Percentiles rank a stretch among this genome's conserved stretches.
Evolutionary conservation across 2,797 vertebrate species (phyloP).

Genomic region (Gymnothorax javanicus): DNA sequence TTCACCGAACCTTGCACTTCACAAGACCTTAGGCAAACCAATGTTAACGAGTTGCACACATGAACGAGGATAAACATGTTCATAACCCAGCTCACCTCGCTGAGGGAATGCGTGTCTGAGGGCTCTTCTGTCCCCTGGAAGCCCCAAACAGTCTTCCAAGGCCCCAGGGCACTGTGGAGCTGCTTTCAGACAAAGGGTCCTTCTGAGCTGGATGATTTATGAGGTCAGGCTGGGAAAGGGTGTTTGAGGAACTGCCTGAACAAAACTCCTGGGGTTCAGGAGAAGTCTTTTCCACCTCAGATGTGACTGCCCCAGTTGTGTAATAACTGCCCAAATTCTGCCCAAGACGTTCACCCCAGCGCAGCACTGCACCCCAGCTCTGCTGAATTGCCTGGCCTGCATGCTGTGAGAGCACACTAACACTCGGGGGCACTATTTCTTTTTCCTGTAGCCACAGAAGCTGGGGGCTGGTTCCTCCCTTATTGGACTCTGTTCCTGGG

Average conservation of each 20-base stretch:
- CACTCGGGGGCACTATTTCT: constrained; percentile 63
- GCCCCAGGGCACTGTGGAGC: constrained; percentile 55
- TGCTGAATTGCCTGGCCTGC: constrained; percentile 83
- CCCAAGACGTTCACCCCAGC: constrained; percentile 80
- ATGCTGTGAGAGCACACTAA: constrained; percentile 69
- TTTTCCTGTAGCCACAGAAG: constrained; percentile 75
- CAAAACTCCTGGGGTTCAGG: constrained; percentile 46
- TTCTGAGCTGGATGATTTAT: constrained; percentile 51
- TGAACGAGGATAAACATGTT: background rate
- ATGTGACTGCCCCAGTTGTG: constrained; percentile 41
- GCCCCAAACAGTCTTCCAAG: constrained; percentile 71
- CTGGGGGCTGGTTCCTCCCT: constrained; percentile 67
- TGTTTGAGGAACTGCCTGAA: background rate
- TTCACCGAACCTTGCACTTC: background rate
- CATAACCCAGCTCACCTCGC: constrained; percentile 62
- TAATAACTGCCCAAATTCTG: constrained; percentile 73
- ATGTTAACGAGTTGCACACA: background rate
- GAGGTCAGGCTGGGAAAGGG: constrained; percentile 39
- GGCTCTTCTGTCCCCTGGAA: constrained; percentile 58
- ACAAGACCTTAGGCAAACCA: background rate
- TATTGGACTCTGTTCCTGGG: constrained; percentile 37
- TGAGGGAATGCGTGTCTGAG: constrained; percentile 46
- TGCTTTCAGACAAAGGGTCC: constrained; percentile 52
- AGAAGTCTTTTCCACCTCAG: constrained; percentile 35
- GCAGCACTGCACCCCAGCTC: constrained; percentile 79